Evolutionary conservation across 2,113 vertebrate species (phyloP).

Genomic region (Azemiops feae): DNA sequence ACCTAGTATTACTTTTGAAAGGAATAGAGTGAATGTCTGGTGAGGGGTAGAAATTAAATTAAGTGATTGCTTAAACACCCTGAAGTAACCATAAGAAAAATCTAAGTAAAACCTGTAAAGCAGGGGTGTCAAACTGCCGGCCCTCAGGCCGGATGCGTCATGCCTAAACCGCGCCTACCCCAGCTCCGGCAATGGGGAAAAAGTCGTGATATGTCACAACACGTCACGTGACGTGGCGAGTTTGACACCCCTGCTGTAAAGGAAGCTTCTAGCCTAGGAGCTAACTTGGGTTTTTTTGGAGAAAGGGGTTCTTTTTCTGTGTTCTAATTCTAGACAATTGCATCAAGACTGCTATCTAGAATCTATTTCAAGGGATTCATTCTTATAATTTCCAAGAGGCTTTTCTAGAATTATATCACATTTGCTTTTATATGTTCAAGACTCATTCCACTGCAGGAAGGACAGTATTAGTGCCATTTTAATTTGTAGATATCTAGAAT

Average conservation of each 20-base stretch:
- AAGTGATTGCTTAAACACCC: not conserved
- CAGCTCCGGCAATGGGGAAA: too few relatives aligned
- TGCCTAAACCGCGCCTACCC: too few relatives aligned
- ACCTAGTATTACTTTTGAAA: not conserved
- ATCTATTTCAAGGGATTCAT: not conserved
- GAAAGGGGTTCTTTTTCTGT: not conserved
- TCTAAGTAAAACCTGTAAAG: not conserved
- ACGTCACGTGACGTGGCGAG: too few relatives aligned
- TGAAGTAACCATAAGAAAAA: not conserved
- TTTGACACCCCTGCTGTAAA: not conserved
- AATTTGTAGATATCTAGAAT: not conserved
- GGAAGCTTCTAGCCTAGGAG: not conserved
- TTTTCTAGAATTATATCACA: not conserved
- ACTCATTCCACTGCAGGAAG: not conserved
- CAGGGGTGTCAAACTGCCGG: too few relatives aligned
- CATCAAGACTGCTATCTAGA: not conserved
- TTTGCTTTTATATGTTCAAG: not conserved
- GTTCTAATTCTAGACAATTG: not conserved
- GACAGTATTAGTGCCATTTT: not conserved
- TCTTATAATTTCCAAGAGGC: not conserved
- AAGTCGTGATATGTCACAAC: too few relatives aligned
- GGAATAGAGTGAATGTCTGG: not conserved
- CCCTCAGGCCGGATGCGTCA: too few relatives aligned
- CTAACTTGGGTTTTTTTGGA: not conserved
- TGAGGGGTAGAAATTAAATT: not conserved